Conservation (phyloP, 2,113 vertebrate species). For the Zingel zingel region DNA sequence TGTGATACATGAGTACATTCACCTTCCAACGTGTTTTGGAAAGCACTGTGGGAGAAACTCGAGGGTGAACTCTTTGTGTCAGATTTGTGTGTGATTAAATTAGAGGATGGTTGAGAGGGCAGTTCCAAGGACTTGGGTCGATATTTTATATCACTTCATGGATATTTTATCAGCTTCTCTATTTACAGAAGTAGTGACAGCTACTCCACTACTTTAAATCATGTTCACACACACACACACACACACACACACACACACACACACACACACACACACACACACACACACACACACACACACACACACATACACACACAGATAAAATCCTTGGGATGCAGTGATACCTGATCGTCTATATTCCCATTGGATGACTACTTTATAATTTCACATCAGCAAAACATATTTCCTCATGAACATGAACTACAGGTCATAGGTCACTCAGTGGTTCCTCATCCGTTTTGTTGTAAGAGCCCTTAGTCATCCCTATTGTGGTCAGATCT, state of each 20-base stretch:
- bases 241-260: neutral
- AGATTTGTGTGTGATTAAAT: conserved; percentile 27
- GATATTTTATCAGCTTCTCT: conserved; percentile 36
- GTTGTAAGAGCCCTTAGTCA: neutral
- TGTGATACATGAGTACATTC: conserved; percentile 22
- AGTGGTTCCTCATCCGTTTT: neutral
- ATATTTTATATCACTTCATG: conserved; percentile 32
- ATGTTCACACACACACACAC: conserved; percentile 5
- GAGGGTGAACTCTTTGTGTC: conserved; percentile 22
- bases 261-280: neutral
- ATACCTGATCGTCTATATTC: neutral
- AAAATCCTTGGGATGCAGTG: neutral
- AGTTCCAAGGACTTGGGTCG: conserved; percentile 16
- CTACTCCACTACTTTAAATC: neutral
- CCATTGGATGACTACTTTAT: neutral
- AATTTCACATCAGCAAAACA: conserved; percentile 25
- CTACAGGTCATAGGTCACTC: conserved; percentile 17
- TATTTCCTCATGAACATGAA: neutral
- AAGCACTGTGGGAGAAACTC: conserved; percentile 1
- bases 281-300: neutral
- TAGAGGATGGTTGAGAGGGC: conserved; percentile 15
- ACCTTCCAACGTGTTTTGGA: conserved; percentile 28
- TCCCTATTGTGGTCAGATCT: conserved; percentile 9
- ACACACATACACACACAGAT: neutral
- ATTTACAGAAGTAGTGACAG: conserved; percentile 30